Evolutionary conservation across 1,140 invertebrate species (phyloP).

Genomic region (Papilio machaon): DNA sequence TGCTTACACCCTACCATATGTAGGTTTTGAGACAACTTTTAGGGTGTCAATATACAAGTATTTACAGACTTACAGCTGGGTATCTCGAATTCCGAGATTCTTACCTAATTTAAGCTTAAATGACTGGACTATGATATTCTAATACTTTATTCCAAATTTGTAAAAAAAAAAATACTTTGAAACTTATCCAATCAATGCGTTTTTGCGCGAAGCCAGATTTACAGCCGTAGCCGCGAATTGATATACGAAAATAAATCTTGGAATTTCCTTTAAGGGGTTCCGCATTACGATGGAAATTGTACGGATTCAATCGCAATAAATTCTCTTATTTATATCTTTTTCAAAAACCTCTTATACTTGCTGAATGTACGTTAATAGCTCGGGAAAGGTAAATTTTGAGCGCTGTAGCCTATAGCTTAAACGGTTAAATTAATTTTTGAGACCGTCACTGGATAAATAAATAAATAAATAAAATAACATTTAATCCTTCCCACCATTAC

Average conservation of each 20-base stretch:
- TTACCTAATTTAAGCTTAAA: no score
- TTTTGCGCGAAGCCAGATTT: conserved; percentile 33
- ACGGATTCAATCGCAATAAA: conserved; percentile 36
- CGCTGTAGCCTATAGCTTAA: no score
- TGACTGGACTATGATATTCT: no score
- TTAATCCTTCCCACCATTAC: no score
- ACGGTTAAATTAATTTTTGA: no score
- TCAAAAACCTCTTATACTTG: neutral
- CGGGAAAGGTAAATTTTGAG: neutral
- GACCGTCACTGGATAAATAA: no score
- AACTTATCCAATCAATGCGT: conserved; percentile 39
- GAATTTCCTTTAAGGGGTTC: conserved; percentile 37
- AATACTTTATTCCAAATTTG: conserved; percentile 9
- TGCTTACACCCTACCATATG: no score
- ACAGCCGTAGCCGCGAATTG: conserved; percentile 31
- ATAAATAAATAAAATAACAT: no score
- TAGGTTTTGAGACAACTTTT: no score
- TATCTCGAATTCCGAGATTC: no score
- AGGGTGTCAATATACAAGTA: no score
- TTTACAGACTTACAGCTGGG: no score
- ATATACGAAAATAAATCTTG: conserved; percentile 36
- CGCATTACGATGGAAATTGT: conserved; percentile 25
- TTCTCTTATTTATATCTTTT: conserved; percentile 21
- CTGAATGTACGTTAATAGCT: neutral
- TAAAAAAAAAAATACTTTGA: conserved; percentile 19